Evolutionary conservation across 2,888 invertebrate genomes (phyloP).

Genomic region (Ametastegia equiseti): DNA sequence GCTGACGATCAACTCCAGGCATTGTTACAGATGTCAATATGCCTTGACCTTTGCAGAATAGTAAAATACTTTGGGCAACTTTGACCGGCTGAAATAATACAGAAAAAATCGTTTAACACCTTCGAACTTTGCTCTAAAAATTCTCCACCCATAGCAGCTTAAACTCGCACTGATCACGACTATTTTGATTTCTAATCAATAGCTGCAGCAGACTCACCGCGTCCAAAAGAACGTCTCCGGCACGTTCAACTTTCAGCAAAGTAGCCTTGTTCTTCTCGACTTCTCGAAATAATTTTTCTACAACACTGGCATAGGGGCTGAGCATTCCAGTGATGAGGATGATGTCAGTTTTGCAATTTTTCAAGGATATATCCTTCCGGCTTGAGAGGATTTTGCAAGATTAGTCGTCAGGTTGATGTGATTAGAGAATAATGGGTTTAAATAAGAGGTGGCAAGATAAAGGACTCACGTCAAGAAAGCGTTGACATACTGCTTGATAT

Average conservation of each 20-base stretch:
- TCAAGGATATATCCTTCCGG: constrained; percentile 84
- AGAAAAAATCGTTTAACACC: not conserved
- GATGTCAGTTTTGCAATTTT: constrained; percentile 87
- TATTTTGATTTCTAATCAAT: not conserved
- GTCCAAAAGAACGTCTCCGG: constrained; percentile 92
- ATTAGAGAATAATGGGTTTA: not conserved
- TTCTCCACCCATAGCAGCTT: not conserved
- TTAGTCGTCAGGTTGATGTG: not conserved
- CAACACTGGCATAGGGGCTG: constrained; percentile 88
- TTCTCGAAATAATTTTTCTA: constrained; percentile 87
- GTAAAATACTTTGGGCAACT: constrained; percentile 89
- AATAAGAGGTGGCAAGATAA: not conserved
- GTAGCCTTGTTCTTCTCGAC: constrained; percentile 90
- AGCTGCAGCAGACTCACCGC: constrained; percentile 87
- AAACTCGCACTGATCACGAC: not conserved
- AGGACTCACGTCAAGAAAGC: constrained; percentile 88
- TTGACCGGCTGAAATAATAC: constrained; percentile 86
- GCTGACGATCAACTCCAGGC: constrained; percentile 87
- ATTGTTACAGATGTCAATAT: constrained; percentile 88
- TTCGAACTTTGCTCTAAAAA: too few species aligned
- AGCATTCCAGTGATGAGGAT: constrained; percentile 89
- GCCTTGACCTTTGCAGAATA: constrained; percentile 94
- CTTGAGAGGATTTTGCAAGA: constrained; percentile 72
- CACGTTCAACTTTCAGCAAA: constrained; percentile 89
- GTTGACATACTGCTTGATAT: constrained; percentile 89